Percentiles rank a stretch among this genome's conserved stretches.
phyloP scores from a whole-genome alignment of 2,113 vertebrate genomes.

The Hippocampus mohnikei region DNA sequence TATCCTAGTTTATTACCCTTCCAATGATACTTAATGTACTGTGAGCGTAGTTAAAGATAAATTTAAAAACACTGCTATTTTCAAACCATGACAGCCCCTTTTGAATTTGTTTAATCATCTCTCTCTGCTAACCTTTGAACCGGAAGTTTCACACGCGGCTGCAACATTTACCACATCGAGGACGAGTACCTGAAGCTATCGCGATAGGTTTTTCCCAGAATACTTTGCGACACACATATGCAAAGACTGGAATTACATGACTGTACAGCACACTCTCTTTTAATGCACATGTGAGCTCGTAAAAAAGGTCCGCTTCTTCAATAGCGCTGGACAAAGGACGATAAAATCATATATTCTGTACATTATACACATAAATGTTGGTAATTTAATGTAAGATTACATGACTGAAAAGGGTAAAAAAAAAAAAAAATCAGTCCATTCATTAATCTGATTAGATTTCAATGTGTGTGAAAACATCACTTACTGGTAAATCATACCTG shows the following conservation, averaged over 20 bases:
- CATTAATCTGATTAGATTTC: background rate
- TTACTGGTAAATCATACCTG: background rate
- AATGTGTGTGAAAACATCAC: background rate
- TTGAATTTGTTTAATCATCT: background rate
- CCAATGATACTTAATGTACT: background rate
- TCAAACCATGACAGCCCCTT: background rate
- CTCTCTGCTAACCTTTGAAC: background rate
- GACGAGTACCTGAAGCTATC: constrained; percentile 37
- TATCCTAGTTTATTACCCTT: background rate
- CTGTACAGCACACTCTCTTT: background rate
- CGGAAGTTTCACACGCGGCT: background rate
- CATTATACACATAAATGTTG: background rate
- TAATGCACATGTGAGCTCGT: background rate
- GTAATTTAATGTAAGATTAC: background rate
- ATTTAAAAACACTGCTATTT: background rate
- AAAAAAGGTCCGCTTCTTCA: background rate
- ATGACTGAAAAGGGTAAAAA: background rate
- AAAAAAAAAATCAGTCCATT: background rate
- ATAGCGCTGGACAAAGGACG: background rate
- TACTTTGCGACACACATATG: constrained; percentile 45
- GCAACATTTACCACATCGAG: background rate
- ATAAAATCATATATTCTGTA: background rate
- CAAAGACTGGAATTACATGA: constrained; percentile 15
- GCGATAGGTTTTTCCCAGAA: constrained; percentile 45
- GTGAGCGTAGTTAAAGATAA: background rate